These are phyloP conservation scores for Gobio gobio DNA, from an alignment of 2,113 vertebrate genomes.

Conservation along the genomic window DNA sequence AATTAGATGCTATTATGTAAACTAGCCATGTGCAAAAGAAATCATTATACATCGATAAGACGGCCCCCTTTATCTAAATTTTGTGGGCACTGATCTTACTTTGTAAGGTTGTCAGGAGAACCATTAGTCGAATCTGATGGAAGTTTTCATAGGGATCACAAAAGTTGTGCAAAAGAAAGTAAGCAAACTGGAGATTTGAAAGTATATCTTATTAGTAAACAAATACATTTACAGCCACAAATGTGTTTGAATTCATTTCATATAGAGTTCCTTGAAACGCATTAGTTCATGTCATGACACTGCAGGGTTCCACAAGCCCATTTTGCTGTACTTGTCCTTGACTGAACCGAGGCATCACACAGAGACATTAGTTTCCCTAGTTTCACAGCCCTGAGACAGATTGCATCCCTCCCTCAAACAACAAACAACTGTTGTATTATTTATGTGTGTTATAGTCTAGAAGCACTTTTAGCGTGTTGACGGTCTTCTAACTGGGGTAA, in stretches of 20 bases:
- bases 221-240: not conserved
- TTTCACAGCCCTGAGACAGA: slow-evolving; percentile 19
- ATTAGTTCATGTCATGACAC: slow-evolving; percentile 13
- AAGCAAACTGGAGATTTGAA: not conserved
- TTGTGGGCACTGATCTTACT: slow-evolving; percentile 52
- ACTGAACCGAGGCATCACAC: slow-evolving; percentile 18
- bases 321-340: slow-evolving; percentile 8
- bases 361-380: slow-evolving; percentile 6
- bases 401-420: slow-evolving; percentile 5
- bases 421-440: slow-evolving; percentile 29
- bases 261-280: slow-evolving; percentile 2
- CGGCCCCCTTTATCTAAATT: slow-evolving; percentile 61
- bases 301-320: slow-evolving; percentile 1
- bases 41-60: slow-evolving; percentile 57
- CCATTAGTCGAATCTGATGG: slow-evolving; percentile 44
- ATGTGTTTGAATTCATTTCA: slow-evolving; percentile 1
- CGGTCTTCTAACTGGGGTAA: slow-evolving; percentile 25
- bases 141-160: slow-evolving; percentile 36
- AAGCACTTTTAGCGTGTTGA: not conserved
- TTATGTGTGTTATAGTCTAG: slow-evolving; percentile 29
- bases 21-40: slow-evolving; percentile 66
- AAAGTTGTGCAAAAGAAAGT: slow-evolving; percentile 44
- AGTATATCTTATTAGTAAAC: not conserved
- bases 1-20: slow-evolving; percentile 72
- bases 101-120: slow-evolving; percentile 56